These are phyloP conservation scores for Drosophila affinis DNA, from an alignment of 2,888 invertebrate species.

Conservation along the genomic window DNA sequence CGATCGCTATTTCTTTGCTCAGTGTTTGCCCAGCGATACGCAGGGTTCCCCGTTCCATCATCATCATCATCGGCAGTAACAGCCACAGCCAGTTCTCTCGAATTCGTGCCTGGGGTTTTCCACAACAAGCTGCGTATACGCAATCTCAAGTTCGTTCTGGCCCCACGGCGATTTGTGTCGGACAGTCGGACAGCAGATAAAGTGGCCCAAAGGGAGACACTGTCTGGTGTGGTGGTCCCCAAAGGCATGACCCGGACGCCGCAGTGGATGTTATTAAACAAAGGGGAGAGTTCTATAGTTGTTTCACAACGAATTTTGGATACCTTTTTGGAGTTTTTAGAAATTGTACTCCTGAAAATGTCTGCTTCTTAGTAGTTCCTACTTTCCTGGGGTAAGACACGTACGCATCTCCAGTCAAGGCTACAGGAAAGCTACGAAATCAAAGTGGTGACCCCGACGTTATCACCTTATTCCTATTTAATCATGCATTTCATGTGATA, in stretches of 20 bases:
- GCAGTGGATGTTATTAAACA: background rate
- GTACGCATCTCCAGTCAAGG: no score
- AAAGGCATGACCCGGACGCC: background rate
- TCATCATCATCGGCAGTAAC: conserved; percentile 26
- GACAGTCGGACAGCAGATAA: conserved; percentile 24
- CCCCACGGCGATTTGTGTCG: conserved; percentile 7
- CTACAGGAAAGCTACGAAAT: no score
- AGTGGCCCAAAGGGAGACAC: conserved; percentile 7
- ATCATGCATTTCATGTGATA: no score
- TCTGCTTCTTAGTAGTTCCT: background rate
- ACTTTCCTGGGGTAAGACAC: no score
- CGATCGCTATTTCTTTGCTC: conserved; percentile 7
- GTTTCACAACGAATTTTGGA: background rate
- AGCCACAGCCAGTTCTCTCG: background rate
- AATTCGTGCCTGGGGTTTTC: conserved; percentile 19
- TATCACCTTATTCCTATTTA: background rate
- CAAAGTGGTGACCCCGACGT: no score
- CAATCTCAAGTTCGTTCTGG: conserved; percentile 33
- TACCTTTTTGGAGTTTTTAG: background rate
- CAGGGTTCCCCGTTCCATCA: conserved; percentile 43
- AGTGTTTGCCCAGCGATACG: conserved; percentile 26
- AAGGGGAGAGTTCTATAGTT: no score
- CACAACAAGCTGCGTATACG: conserved; percentile 33
- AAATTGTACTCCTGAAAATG: background rate
- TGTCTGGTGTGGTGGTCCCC: conserved; percentile 23